Evolutionary conservation across 1,140 invertebrate genomes (phyloP), one percentile per base, ranked within the genome.

Genomic region (Hetaerina americana): DNA sequence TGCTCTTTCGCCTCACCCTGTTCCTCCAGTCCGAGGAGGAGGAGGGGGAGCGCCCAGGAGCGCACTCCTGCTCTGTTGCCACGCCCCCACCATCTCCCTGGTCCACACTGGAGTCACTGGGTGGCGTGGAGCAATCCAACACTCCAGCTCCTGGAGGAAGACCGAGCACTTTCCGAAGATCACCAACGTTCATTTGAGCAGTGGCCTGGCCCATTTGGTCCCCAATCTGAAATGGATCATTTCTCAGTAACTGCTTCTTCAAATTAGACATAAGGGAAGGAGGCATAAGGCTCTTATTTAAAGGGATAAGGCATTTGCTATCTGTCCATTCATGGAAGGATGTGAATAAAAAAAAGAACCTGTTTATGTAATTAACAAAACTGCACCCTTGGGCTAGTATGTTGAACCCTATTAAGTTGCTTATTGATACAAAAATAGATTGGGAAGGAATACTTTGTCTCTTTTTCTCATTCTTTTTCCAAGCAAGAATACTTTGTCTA

Each of bases 131-230:
- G 25, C 67, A 66, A n/a, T 74, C 70, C 67, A 29, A 26, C 8
- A 68, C 79, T n/a, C 82, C 74, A n/a, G n/a, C n/a, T 70, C 81
- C 83, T 15, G 80, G 80, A 0, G 90, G 88, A 70, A 93, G 82
- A 0, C 93, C 93, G 0, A 97, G 81, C 66, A 93, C 87, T 77
- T 93, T 93, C 68, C 90, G 87, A 26, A 98, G 83, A 80, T 98
- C 96, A 1, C 88, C 86, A 24, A 98, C 90, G 78, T 97, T 97
- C 84, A 96, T 92, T 78, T 95, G 89, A 0, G 96, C 96, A 5
- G 94, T 97, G 8, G 92, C 90, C 81, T 96, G 90, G 1, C 95
- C 95, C 75, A 93, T 89, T 22, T 90, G 86, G 83, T 98, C 96
- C 10, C 92, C 92, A 68, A 97, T 84, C 87, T 93, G 76, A 26